Percentiles rank a stretch among this genome's conserved stretches.
Conservation (phyloP, 2,888 invertebrate species). For the Callyntrura guangdongensis region DNA sequence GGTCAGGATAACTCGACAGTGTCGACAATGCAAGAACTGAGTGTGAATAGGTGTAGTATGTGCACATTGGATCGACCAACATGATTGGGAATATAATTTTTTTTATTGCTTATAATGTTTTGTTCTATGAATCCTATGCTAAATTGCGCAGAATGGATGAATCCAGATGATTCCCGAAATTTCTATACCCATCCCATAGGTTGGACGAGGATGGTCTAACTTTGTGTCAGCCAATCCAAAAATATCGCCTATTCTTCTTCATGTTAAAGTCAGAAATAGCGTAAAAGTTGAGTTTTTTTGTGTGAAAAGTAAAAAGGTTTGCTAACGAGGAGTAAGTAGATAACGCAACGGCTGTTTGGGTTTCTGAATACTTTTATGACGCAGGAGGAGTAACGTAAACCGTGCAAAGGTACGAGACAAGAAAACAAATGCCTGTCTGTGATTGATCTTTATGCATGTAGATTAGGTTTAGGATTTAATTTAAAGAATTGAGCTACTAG, state of each 20-base stretch:
- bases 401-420: not conserved
- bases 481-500: too few species aligned
- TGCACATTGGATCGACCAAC: not conserved
- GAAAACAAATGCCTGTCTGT: too few species aligned
- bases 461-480: too few species aligned
- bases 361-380: too few species aligned
- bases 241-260: not conserved
- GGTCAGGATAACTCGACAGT: constrained; percentile 55
- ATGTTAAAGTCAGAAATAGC: not conserved
- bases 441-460: too few species aligned
- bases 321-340: too few species aligned
- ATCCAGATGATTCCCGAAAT: constrained; percentile 79
- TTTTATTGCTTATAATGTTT: too few species aligned
- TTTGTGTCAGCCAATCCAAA: not conserved
- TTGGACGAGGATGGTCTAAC: not conserved
- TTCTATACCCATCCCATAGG: constrained; percentile 67
- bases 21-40: not conserved
- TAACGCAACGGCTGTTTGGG: too few species aligned
- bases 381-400: not conserved
- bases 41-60: not conserved
- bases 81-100: not conserved
- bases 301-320: too few species aligned
- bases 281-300: too few species aligned
- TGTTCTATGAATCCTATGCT: too few species aligned
- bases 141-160: constrained; percentile 5